Base-by-base conservation (phyloP, 1,140 invertebrate species). In the Delia radicum region DNA sequence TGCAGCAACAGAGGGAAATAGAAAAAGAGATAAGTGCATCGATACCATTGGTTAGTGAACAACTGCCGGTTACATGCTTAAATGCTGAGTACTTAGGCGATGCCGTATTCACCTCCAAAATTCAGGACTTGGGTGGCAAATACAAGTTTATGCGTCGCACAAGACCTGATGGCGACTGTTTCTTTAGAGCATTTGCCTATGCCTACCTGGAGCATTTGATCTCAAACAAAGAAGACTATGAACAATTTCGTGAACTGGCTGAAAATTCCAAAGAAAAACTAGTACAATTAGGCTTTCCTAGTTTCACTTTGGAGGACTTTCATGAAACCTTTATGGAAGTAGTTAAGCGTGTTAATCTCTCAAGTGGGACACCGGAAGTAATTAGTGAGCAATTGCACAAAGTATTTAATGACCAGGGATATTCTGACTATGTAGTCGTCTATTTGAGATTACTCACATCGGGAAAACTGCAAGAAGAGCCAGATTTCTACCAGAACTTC, bases 291-390 rank as follows among this genome's bases (percentile, higher is more conserved):
- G 96, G 97, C 63, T 98, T 98, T 88, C 95, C 96, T 21, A 92
- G 96, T 82, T 98, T 98, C 83, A 98, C 97, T 67, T 92, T 98
- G n/a, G 96, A 98, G 88, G 97, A 99, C 87, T 99, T 99, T 88
- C 95, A 98, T 89, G 96, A 98, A 81, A 97, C 94, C 5, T 98
- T 98, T 88, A 96, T 98, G 93, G 96, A 98, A 88, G 95, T 97
- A 10, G 90, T 98, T 3, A 91, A 93, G 79, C 91, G 92, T 85
- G 92, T 98, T 74, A 91, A 92, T 27, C 90, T 90, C 21, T 87
- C 89, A 33, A 37, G 75, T 2, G 74, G 76, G 0, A 73, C 77
- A 24, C 61, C 77, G 29, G 78, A 74, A 13, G 89, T 90, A 29
- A 84, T 88, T n/a, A 84, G 88, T 33, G 88, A 89, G n/a, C 93